Conservation (phyloP, 2,888 invertebrate genomes). For the Drosophila formosana region DNA sequence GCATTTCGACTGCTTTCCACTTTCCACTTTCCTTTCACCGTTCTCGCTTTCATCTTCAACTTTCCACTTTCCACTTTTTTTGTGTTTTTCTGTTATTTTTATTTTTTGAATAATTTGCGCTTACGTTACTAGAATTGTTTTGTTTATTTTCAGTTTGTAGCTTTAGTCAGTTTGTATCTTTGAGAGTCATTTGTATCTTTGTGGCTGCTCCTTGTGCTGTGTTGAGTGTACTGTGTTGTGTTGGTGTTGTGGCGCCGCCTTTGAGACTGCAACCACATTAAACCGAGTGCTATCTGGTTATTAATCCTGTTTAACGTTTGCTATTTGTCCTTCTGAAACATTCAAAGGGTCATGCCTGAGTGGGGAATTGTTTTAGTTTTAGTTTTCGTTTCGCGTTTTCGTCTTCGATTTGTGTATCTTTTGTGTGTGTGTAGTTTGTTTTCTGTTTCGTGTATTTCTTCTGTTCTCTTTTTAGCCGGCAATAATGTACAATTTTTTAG, state of each 20-base stretch:
- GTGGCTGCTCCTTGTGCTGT: slow-evolving; percentile 55
- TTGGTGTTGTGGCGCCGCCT: slow-evolving; percentile 19
- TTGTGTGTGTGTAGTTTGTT: slow-evolving; percentile 15
- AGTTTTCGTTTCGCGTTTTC: slow-evolving; percentile 7
- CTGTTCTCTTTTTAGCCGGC: slow-evolving; percentile 29
- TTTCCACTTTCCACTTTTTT: slow-evolving; percentile 20
- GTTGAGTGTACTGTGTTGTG: slow-evolving; percentile 66
- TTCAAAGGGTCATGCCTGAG: slow-evolving; percentile 75
- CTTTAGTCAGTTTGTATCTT: slow-evolving; percentile 29
- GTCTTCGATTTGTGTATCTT: slow-evolving; percentile 5
- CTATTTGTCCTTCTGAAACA: slow-evolving; percentile 68
- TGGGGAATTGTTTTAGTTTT: slow-evolving; percentile 41
- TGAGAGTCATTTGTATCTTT: slow-evolving; percentile 70
- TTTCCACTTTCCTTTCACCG: slow-evolving; percentile 1
- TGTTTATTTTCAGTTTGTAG: slow-evolving; percentile 20
- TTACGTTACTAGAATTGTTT: slow-evolving; percentile 45
- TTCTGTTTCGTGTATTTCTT: slow-evolving; percentile 20
- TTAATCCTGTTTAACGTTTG: slow-evolving; percentile 41
- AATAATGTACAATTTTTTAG: slow-evolving; percentile 29
- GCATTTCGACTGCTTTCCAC: slow-evolving; percentile 27
- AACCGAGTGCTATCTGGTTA: slow-evolving; percentile 46
- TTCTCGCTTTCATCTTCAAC: slow-evolving; percentile 6
- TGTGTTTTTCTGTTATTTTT: slow-evolving; percentile 28
- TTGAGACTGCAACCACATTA: slow-evolving; percentile 25
- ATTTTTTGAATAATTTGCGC: slow-evolving; percentile 55